phyloP scores from a whole-genome alignment of 2,888 invertebrate genomes.

The Watsonalla binaria region DNA sequence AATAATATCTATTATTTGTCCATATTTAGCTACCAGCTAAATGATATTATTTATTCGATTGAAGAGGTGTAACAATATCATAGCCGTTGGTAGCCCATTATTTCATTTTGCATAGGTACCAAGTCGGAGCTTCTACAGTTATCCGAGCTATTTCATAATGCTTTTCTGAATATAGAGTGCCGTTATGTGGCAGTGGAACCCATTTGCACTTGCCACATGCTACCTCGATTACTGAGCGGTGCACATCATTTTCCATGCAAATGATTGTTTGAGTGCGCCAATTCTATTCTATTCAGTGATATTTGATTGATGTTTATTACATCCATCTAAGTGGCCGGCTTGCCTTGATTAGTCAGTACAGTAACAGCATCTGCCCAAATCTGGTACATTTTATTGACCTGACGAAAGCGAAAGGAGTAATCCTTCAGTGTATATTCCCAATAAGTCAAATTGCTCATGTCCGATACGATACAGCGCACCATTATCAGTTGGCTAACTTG shows the following conservation, averaged over 20 bases:
- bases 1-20: no score
- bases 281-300: conserved; percentile 44
- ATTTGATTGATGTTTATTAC: conserved; percentile 42
- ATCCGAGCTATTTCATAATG: conserved; percentile 38
- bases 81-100: no score
- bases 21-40: no score
- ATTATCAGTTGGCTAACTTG: conserved; percentile 19
- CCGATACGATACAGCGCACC: conserved; percentile 10
- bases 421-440: conserved; percentile 17
- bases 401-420: conserved; percentile 46
- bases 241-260: conserved; percentile 54
- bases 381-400: conserved; percentile 34
- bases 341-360: conserved; percentile 35
- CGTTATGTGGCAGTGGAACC: conserved; percentile 59
- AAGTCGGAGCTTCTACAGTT: conserved; percentile 22
- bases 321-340: conserved; percentile 26
- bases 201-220: conserved; percentile 61
- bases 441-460: conserved; percentile 6
- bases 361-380: conserved; percentile 29
- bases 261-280: conserved; percentile 55
- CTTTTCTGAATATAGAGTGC: conserved; percentile 42
- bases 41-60: no score
- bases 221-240: conserved; percentile 56
- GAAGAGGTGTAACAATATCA: no score
- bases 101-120: no score